Conservation (phyloP, 1,140 invertebrate genomes). For the Anagrus nilaparvatae region DNA sequence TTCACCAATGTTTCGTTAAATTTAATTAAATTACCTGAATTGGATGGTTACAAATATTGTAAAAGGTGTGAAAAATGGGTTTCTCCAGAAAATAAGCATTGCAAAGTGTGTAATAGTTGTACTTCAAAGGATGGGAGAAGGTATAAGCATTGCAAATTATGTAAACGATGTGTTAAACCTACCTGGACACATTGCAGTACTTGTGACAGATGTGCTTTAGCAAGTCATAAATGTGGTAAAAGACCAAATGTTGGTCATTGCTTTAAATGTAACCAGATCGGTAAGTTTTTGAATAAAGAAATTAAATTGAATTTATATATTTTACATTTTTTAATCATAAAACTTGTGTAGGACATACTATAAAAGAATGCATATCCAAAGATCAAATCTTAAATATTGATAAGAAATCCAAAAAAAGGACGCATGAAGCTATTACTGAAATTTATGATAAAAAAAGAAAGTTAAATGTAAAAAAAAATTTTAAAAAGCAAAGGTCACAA, state of each 20-base stretch:
- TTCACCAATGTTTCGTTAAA: constrained; percentile 66
- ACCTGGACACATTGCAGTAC: constrained; percentile 67
- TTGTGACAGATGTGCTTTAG: constrained; percentile 56
- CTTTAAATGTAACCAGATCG: constrained; percentile 26
- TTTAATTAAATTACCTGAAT: constrained; percentile 48
- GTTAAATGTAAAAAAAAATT: background rate
- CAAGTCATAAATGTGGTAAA: constrained; percentile 51
- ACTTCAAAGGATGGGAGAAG: constrained; percentile 72
- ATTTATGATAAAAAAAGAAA: constrained; percentile 3
- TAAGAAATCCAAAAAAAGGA: constrained; percentile 3
- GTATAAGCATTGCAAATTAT: constrained; percentile 67
- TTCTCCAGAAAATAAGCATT: constrained; percentile 62
- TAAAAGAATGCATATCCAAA: constrained; percentile 18
- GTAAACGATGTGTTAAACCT: constrained; percentile 73
- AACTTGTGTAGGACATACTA: constrained; percentile 21
- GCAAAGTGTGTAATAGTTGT: constrained; percentile 58
- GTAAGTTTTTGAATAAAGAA: constrained; percentile 15
- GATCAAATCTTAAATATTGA: too few relatives aligned
- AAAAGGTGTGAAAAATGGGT: constrained; percentile 60
- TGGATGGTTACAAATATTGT: constrained; percentile 66
- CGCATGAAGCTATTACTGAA: constrained; percentile 3
- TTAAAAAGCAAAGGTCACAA: too few relatives aligned
- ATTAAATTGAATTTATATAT: background rate
- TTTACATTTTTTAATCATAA: constrained; percentile 3
- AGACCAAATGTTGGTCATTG: constrained; percentile 31